Base-by-base conservation (phyloP, 2,888 invertebrate species). In the Pandemis heparana region DNA sequence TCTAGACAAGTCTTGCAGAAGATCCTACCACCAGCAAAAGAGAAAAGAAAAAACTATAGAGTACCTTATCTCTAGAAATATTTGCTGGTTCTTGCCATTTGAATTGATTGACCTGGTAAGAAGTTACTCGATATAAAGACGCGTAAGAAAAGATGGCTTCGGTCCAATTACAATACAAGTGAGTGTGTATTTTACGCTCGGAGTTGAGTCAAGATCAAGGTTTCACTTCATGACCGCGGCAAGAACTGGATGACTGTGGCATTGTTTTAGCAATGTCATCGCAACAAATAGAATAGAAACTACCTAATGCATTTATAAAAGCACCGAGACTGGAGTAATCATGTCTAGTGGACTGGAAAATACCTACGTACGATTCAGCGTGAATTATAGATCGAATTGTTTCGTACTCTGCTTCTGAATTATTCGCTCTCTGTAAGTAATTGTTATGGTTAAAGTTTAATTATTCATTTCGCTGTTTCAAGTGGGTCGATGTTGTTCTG, bases 281-380 rank as follows among this genome's bases (percentile, higher is more conserved):
- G 43, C 60, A 65, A 67, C 66, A 67, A 67, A 53, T 65, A 60
- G 70, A 70, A 60, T 70, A 74, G 65, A 74, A 70, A 74, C 69
- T 80, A 80, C 81, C 79, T 84, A 83, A 85, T 85, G 81, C 75
- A 77, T 81, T 83, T 85, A 79, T 83, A 85, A 85, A 83, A 82
- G 80, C 78, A 60, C 66, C 65, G 71, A 79, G 75, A 79, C 81
- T 79, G 67, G 78, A 79, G 78, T 78, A 80, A 83, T 83, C 80
- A 78, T 72, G 67, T 75, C 77, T 81, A 79, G 79, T 82, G 74
- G 77, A 82, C 78, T 82, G 79, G 80, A 82, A 82, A 80, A 80
- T 79, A 78, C 80, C 80, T 79, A 78, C 23, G 70, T 71, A 76
- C 53, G 39, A 10, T 48, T 16, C 32, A 67, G 51, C 62, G 46